These are phyloP conservation scores for Amaurobius ferox DNA, from an alignment of 2,888 invertebrate species.

Conservation along the genomic window DNA sequence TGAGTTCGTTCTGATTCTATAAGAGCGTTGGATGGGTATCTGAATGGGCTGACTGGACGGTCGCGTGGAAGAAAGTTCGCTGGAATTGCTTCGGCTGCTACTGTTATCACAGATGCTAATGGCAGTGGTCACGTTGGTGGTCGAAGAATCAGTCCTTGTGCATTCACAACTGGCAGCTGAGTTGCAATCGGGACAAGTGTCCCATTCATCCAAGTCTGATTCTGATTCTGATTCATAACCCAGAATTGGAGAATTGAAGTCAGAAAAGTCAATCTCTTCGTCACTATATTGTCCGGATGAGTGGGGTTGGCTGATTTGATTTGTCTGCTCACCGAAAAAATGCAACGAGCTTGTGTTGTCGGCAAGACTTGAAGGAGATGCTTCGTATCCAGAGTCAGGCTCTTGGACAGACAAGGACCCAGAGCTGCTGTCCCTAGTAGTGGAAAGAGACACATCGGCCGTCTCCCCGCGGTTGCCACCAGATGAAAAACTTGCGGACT, in stretches of 20 bases:
- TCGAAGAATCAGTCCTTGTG: constrained; percentile 17
- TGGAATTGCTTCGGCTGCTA: constrained; percentile 14
- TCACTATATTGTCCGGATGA: not conserved
- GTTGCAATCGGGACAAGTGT: constrained; percentile 3
- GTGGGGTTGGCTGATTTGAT: not conserved
- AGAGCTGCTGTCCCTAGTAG: too few relatives aligned
- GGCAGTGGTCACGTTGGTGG: not conserved
- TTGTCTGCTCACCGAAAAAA: constrained; percentile 7
- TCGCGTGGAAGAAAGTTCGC: not conserved
- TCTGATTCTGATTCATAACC: not conserved
- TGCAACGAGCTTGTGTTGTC: not conserved
- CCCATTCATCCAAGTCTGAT: not conserved
- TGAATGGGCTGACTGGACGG: constrained; percentile 45
- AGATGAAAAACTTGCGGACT: not conserved
- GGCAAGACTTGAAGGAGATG: constrained; percentile 24
- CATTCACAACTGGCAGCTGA: not conserved
- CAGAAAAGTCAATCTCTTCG: not conserved
- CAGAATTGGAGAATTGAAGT: not conserved
- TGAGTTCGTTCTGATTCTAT: not conserved
- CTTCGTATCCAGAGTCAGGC: constrained; percentile 50
- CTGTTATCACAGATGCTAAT: constrained; percentile 28
- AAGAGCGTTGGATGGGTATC: constrained; percentile 1
- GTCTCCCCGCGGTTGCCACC: not conserved
- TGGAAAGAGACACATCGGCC: not conserved
- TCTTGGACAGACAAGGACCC: not conserved